Base-by-base conservation (phyloP, 2,797 vertebrate genomes). In the Ambastaia sidthimunki region DNA sequence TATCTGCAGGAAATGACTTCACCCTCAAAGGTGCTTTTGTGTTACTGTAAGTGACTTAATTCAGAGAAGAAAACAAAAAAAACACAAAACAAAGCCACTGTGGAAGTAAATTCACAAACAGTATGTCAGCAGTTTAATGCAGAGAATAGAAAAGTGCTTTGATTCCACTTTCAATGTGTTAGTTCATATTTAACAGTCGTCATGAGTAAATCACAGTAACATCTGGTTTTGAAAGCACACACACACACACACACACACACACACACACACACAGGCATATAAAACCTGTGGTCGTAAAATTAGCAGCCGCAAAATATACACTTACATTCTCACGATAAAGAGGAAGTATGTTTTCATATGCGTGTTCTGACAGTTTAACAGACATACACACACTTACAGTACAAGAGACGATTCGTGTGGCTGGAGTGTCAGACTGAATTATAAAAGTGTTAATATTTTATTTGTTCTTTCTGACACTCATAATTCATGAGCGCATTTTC, bases 241-340 rank as follows among this genome's bases (percentile, higher is more conserved):
- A 59, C 74, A 65, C 4, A 60, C 65, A 59, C 74, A 65, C 74
- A 71, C 67, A 85, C 82, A 28, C 82, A 66, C 4, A 60, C 65
- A 59, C 74, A 65, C 74, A 71, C 67, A 85, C 82, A 92, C 89
- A 93, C 90, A 90, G 91, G 89, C 88, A 88, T 90, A 93, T 94
- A 94, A 94, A 94, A 93, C 89, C 86, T 87, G 90, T 84, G 86
- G 88, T 91, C 91, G 80, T 94, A 93, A 94, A 94, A 94, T 93
- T 93, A 94, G 91, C 91, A 93, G 91, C 92, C 91, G 70, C 93
- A 91, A 92, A 93, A 93, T 92, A 94, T 93, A 90, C 92, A 92
- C 91, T 92, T 91, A 90, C 89, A 88, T 92, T 92, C 90, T 90
- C 88, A 90, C 84, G 89, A 90, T 88, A 90, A 89, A 89, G 84